These are phyloP conservation scores for Acleris cristana DNA, from an alignment of 2,888 invertebrate species.

Conservation along the genomic window DNA sequence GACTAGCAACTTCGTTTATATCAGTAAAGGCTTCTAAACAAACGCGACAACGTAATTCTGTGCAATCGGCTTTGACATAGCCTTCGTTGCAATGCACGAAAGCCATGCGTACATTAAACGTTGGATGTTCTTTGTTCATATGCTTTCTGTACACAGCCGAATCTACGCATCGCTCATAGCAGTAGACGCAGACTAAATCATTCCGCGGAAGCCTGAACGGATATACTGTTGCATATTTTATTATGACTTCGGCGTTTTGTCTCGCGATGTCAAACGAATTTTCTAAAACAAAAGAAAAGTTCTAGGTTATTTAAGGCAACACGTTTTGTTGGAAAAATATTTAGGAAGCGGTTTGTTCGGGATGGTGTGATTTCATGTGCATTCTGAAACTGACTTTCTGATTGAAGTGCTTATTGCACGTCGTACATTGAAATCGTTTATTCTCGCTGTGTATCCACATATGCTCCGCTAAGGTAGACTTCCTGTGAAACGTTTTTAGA, in stretches of 20 bases:
- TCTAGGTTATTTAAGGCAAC: too few species aligned
- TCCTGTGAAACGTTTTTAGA: conserved; percentile 65
- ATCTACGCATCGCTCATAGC: conserved; percentile 10
- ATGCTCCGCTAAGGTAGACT: conserved; percentile 64
- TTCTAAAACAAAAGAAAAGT: too few species aligned
- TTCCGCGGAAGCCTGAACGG: conserved; percentile 24
- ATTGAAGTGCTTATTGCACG: conserved; percentile 63
- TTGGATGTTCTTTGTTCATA: conserved; percentile 24
- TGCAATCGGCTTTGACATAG: conserved; percentile 28
- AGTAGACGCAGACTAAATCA: conserved; percentile 1
- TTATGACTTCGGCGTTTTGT: conserved; percentile 47
- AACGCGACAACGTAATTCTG: conserved; percentile 21
- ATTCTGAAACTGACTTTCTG: conserved; percentile 62
- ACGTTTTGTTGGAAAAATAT: too few species aligned
- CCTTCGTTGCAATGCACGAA: conserved; percentile 5
- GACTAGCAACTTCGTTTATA: too few species aligned
- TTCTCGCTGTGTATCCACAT: conserved; percentile 70
- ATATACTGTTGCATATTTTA: conserved; percentile 45
- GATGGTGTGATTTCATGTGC: conserved; percentile 70
- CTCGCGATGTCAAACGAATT: not conserved
- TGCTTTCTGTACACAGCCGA: conserved; percentile 19
- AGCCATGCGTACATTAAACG: not conserved
- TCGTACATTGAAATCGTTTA: conserved; percentile 60
- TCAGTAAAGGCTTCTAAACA: conserved; percentile 13
- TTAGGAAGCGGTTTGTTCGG: conserved; percentile 43